Conservation (phyloP, 2,888 invertebrate species). For the Exocentrus adspersus region DNA sequence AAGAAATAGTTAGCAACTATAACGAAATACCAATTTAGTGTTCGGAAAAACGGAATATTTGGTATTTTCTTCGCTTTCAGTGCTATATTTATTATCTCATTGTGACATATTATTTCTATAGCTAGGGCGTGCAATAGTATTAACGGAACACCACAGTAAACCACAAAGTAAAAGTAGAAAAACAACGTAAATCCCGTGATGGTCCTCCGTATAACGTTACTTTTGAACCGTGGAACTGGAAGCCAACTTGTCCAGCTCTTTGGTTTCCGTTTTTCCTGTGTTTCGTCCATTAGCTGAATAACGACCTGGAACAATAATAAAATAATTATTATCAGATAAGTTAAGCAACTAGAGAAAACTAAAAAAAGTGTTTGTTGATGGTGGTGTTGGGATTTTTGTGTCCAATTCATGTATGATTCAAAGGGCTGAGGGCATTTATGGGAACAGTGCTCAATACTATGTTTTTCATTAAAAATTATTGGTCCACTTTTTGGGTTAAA, state of each 20-base stretch:
- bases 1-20: slow-evolving; percentile 98
- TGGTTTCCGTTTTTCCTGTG: neutral
- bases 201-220: slow-evolving; percentile 93
- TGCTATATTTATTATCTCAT: slow-evolving; percentile 98
- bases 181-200: slow-evolving; percentile 96
- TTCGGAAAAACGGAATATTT: slow-evolving; percentile 83
- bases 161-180: slow-evolving; percentile 85
- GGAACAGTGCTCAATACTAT: too few species aligned
- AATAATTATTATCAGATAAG: too few species aligned
- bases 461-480: too few species aligned
- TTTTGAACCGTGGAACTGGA: slow-evolving; percentile 25
- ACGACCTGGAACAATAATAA: slow-evolving; percentile 15
- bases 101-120: slow-evolving; percentile 98
- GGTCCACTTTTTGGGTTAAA: too few species aligned
- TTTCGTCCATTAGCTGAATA: neutral
- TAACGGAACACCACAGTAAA: slow-evolving; percentile 92
- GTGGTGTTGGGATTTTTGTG: too few species aligned
- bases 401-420: too few species aligned
- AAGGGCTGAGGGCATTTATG: too few species aligned
- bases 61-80: slow-evolving; percentile 95
- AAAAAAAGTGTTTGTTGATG: too few species aligned
- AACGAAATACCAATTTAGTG: slow-evolving; percentile 97
- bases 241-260: slow-evolving; percentile 7
- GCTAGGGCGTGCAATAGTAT: slow-evolving; percentile 92
- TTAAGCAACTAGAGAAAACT: too few species aligned